These are phyloP conservation scores for Rhipidura dahli DNA, from an alignment of 2,113 vertebrate genomes.

Conservation along the genomic window DNA sequence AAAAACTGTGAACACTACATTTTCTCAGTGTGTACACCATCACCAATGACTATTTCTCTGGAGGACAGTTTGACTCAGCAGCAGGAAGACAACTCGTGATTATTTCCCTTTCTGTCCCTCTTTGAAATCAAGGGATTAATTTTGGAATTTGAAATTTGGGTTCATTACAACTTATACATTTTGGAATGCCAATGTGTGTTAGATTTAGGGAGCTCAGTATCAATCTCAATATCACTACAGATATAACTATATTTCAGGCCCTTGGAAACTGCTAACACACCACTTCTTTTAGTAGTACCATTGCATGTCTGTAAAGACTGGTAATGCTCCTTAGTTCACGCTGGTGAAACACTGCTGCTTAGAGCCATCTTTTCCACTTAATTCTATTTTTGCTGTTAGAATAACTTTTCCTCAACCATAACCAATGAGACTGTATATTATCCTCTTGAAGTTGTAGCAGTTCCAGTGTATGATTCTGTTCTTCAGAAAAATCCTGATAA, in stretches of 20 bases:
- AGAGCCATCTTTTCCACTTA: background rate
- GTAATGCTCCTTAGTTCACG: background rate
- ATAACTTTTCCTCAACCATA: background rate
- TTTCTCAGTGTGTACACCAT: background rate
- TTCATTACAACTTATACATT: background rate
- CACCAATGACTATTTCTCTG: background rate
- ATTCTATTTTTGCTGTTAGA: background rate
- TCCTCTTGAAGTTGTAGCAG: background rate
- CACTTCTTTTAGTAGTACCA: background rate
- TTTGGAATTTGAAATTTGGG: background rate
- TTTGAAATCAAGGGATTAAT: background rate
- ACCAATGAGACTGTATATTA: background rate
- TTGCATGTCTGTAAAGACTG: background rate
- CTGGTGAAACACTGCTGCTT: background rate
- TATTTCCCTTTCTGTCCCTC: background rate
- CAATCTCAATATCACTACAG: background rate
- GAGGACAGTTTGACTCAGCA: background rate
- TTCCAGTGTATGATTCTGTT: background rate
- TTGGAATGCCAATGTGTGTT: background rate
- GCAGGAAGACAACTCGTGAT: fast-evolving
- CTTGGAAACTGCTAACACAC: background rate
- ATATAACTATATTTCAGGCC: background rate
- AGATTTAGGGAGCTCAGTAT: background rate
- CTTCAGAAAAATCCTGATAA: background rate
- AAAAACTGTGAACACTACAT: background rate